A percentile compares a stretch with the other conserved stretches of the same genome.
phyloP scores from a whole-genome alignment of 2,113 vertebrate genomes.

The Limnothrissa miodon region DNA sequence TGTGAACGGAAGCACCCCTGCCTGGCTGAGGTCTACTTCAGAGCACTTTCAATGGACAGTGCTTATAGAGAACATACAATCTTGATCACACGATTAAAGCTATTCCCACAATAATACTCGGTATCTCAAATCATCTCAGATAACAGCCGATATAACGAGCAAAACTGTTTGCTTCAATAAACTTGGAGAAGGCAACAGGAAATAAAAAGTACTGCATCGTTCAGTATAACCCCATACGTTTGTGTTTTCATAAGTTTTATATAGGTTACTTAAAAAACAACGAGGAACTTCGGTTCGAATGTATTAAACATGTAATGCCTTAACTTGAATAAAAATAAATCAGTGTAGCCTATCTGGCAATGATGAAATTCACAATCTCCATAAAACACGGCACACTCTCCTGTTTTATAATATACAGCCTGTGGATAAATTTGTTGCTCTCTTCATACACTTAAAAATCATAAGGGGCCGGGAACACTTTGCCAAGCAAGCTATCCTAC shows the following conservation, averaged over 20 bases:
- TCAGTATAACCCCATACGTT: not conserved
- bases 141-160: not conserved
- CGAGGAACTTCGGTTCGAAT: not conserved
- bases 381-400: not conserved
- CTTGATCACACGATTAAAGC: not conserved
- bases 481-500: not conserved
- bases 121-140: not conserved
- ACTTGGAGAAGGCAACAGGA: not conserved
- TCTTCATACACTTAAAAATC: not conserved
- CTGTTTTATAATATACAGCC: not conserved
- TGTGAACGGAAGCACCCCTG: slow-evolving; percentile 35
- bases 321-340: not conserved
- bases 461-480: not conserved
- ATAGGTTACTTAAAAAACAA: not conserved
- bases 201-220: not conserved
- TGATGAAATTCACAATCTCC: not conserved
- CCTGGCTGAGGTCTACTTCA: slow-evolving; percentile 46
- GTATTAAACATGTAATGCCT: not conserved
- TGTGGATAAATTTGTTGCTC: not conserved
- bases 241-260: not conserved
- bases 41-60: slow-evolving; percentile 2
- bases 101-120: not conserved
- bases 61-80: not conserved
- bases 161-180: not conserved
- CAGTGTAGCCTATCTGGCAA: not conserved